Base-by-base conservation (phyloP, 2,888 invertebrate genomes). In the Tinea pellionella region DNA sequence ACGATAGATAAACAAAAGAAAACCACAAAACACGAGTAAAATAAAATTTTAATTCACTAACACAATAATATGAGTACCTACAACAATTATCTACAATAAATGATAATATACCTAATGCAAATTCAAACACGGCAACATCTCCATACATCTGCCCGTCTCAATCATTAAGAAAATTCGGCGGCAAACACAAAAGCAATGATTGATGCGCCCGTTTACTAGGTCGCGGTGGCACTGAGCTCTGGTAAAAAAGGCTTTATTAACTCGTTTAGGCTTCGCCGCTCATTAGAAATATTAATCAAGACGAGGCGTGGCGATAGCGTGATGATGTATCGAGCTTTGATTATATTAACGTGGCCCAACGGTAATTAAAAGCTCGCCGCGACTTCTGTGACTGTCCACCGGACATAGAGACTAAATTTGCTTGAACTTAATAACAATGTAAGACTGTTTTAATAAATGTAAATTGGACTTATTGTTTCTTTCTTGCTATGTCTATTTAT, bases 211-310 rank as follows among this genome's bases (percentile, higher is more conserved):
- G 86, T 86, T 87, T 86, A 85, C 85, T 73, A 43, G 77, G 77
- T 71, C 80, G 73, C 82, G 75, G 84, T 81, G 81, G 80, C 85
- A 83, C 74, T 65, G 68, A 42, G 6, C 47, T 65, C 68, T 66
- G 65, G 75, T 77, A 81, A 84, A 86, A 87, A 87, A 85, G 78
- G 74, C 78, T 84, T 86, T 85, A 86, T 86, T 87, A 86, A 87
- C 86, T 86, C 87, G 85, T 86, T 87, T 86, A 64, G 87, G 85
- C 84, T 84, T 79, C 84, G 80, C 78, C 82, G 80, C 85, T 86
- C 86, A 86, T 85, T 86, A 85, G 80, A 82, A 83, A 77, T 85
- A 86, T 87, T 85, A 87, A 86, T 87, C 85, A 86, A 87, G 84
- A 69, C 77, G 74, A 81, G 81, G 80, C 79, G 79, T 80, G 70